Evolutionary conservation across 2,113 vertebrate genomes (phyloP), one percentile per base, ranked within the genome.

Genomic region (Neolamprologus devosi): DNA sequence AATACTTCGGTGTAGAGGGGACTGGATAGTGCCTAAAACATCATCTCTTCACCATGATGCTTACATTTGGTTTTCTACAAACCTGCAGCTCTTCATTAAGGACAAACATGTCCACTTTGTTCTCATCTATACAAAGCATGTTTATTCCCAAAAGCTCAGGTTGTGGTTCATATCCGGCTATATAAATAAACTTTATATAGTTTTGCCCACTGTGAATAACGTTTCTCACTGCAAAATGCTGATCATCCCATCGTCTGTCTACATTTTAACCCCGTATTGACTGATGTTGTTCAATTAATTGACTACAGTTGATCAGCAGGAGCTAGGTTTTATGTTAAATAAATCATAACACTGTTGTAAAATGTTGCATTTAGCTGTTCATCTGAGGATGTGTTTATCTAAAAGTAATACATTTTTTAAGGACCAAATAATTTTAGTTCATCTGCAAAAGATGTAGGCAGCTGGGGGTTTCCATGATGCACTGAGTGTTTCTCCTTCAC

Each of bases 101-200:
- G 51, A 54, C 51, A 54, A 54, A 21, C 0, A 54, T 54, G 9
- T 54, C n/a, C n/a, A 54, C 9, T 54, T 54, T 21, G 51, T 54
- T 54, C 9, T 54, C 51, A 54, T 3, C n/a, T 54, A 54, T 54
- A 21, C 0, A 21, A 53, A 53, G 9, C 51, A 54, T 53, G 49
- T 53, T n/a, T 53, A 53, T 53, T 53, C 49, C 49, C 19, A 53
- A n/a, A 53, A 10, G 19, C 3, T 53, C 49, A 53, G 9, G 49
- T 53, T n/a, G 19, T 53, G 9, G 19, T 53, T 53, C 0, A 53
- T 53, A 53, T 53, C 51, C 0, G 4, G 2, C 53, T 54, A 23
- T 54, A 23, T 54, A 12, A 54, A 53, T 53, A 21, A 53, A 53
- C 51, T 53, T 21, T 53, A 11, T 11, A 53, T 11, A 21, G 51